These are phyloP conservation scores for Emydoidea blandingii DNA, from an alignment of 2,797 vertebrate species.

Conservation along the genomic window DNA sequence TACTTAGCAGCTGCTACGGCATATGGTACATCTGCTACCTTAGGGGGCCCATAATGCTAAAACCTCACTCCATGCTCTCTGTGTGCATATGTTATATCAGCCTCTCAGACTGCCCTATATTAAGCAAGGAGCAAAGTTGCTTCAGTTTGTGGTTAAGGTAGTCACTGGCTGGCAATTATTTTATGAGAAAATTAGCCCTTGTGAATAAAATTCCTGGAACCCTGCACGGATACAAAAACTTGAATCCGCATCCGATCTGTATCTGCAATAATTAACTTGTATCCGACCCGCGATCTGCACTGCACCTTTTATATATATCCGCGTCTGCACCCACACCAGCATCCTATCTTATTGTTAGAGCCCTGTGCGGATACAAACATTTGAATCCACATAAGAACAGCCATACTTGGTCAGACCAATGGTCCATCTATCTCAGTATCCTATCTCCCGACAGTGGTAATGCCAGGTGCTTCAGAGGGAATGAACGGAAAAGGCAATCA, in stretches of 20 bases:
- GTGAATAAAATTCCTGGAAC: not conserved
- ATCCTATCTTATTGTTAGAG: not conserved
- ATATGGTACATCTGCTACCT: conserved; percentile 63
- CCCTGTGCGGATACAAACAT: not conserved
- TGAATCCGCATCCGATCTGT: not conserved
- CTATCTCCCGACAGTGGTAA: no score
- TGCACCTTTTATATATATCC: not conserved
- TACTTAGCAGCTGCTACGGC: conserved; percentile 52
- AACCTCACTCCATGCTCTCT: rapidly evolving
- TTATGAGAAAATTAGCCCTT: not conserved
- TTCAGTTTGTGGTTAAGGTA: not conserved
- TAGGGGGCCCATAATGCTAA: rapidly evolving
- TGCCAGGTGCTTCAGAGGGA: no score
- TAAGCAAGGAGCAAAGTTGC: rapidly evolving
- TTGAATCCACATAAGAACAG: no score
- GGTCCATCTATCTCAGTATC: no score
- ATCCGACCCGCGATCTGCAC: not conserved
- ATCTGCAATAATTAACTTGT: not conserved
- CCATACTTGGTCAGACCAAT: no score
- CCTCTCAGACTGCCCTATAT: not conserved
- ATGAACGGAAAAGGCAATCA: no score
- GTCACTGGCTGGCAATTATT: not conserved
- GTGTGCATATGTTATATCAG: rapidly evolving
- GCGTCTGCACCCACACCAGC: not conserved
- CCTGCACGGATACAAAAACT: not conserved